Evolutionary conservation across 2,888 invertebrate species (phyloP).

Genomic region (Callimorpha dominula): DNA sequence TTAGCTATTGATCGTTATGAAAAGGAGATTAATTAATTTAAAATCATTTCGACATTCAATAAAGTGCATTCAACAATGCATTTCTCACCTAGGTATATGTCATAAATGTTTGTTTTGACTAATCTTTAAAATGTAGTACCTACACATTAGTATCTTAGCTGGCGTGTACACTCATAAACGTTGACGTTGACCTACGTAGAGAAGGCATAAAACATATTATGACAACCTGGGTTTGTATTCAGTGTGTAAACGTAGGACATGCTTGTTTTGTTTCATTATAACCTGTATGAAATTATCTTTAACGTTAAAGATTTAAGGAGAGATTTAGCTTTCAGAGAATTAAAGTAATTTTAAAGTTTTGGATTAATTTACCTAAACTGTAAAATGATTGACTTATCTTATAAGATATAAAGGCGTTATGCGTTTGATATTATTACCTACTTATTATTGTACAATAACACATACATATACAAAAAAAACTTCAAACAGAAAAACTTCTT

Average conservation of each 20-base stretch:
- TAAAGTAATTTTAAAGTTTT: too few species aligned
- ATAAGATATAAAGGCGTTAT: too few species aligned
- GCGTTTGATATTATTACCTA: too few species aligned
- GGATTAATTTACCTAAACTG: too few species aligned
- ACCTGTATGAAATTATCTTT: not conserved
- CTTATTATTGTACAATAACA: too few species aligned
- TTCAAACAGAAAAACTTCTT: too few species aligned
- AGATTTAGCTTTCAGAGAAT: not conserved
- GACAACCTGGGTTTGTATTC: conserved; percentile 7
- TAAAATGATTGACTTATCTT: too few species aligned
- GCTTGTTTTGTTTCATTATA: conserved; percentile 5
- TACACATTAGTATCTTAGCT: conserved; percentile 13
- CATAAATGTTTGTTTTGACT: not conserved
- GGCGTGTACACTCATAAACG: conserved; percentile 32
- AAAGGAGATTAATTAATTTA: too few species aligned
- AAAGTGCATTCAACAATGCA: not conserved
- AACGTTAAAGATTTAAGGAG: not conserved
- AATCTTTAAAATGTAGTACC: conserved; percentile 25
- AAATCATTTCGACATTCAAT: not conserved
- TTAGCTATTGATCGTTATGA: too few species aligned
- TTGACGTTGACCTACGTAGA: conserved; percentile 49
- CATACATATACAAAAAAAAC: too few species aligned
- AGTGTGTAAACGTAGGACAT: not conserved
- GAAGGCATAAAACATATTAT: conserved; percentile 42
- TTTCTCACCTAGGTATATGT: not conserved